Percentiles rank a stretch among this genome's conserved stretches.
phyloP scores from a whole-genome alignment of 35 echinoderm and acorn worm genomes.

The Heliocidaris tuberculata region DNA sequence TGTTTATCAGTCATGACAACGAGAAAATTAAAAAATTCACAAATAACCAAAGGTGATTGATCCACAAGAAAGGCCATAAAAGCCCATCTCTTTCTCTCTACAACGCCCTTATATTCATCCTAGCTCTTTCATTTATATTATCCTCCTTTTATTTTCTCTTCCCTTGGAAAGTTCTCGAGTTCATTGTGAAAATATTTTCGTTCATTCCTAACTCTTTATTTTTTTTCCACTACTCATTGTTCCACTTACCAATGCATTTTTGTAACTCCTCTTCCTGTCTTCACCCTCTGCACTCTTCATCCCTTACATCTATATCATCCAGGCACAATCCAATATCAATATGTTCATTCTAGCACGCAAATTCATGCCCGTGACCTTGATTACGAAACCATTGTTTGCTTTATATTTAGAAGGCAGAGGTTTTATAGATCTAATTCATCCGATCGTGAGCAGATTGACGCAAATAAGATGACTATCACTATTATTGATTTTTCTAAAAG shows the following conservation, averaged over 20 bases:
- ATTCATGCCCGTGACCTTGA: neutral
- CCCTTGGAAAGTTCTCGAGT: too few relatives aligned
- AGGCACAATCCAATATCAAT: neutral
- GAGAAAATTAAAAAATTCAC: too few relatives aligned
- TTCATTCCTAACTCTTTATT: too few relatives aligned
- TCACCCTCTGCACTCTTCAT: neutral
- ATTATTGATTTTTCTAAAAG: neutral
- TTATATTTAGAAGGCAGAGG: neutral
- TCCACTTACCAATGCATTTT: neutral
- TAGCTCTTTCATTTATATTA: too few relatives aligned
- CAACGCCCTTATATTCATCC: too few relatives aligned
- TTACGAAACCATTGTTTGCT: neutral
- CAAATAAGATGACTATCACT: neutral
- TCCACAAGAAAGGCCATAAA: too few relatives aligned
- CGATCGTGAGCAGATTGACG: neutral
- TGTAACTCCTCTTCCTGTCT: neutral
- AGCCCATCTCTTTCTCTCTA: too few relatives aligned
- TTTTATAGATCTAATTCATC: slow-evolving; percentile 12
- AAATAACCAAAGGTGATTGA: too few relatives aligned
- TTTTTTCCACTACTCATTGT: too few relatives aligned
- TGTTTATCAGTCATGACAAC: too few relatives aligned
- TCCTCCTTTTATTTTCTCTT: too few relatives aligned
- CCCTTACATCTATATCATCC: neutral
- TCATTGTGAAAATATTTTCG: too few relatives aligned
- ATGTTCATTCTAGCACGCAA: neutral